Evolutionary conservation across 2,888 invertebrate species (phyloP).

Genomic region (Microctonus hyperodae): DNA sequence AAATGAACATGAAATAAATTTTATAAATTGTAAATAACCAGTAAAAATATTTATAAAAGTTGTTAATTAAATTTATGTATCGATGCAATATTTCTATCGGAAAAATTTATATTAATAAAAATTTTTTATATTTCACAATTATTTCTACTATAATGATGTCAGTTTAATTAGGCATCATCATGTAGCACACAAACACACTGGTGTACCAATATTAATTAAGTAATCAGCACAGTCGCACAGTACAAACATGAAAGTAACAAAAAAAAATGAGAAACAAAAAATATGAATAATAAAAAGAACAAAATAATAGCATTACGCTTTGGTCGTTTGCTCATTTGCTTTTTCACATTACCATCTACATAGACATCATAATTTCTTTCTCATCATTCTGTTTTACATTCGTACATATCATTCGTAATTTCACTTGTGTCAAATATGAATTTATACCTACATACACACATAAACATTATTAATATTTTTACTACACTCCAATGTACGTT

Average conservation of each 20-base stretch:
- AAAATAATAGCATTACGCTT: background rate
- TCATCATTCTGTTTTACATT: background rate
- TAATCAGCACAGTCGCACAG: constrained; percentile 36
- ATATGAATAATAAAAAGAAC: too few relatives aligned
- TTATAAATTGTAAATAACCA: background rate
- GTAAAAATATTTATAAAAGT: background rate
- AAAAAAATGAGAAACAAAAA: too few relatives aligned
- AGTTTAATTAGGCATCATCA: constrained; percentile 37
- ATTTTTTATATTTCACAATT: constrained; percentile 3
- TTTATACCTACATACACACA: constrained; percentile 14
- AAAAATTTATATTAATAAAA: constrained; percentile 1
- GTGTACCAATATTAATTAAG: constrained; percentile 40
- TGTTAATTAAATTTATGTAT: background rate
- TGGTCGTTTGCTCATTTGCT: background rate
- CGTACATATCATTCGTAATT: constrained; percentile 34
- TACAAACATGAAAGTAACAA: background rate
- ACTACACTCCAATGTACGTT: constrained; percentile 20
- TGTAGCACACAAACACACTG: constrained; percentile 34
- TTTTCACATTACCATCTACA: constrained; percentile 3
- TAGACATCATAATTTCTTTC: constrained; percentile 20
- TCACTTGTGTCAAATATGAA: constrained; percentile 18
- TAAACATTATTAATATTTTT: constrained; percentile 33
- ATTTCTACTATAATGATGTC: constrained; percentile 17
- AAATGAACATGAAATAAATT: too few relatives aligned
- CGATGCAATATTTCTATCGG: background rate